Percentiles rank a stretch among this genome's conserved stretches.
These are phyloP conservation scores for Bombus sylvicola DNA, from an alignment of 1,140 invertebrate genomes.

Conservation along the genomic window DNA sequence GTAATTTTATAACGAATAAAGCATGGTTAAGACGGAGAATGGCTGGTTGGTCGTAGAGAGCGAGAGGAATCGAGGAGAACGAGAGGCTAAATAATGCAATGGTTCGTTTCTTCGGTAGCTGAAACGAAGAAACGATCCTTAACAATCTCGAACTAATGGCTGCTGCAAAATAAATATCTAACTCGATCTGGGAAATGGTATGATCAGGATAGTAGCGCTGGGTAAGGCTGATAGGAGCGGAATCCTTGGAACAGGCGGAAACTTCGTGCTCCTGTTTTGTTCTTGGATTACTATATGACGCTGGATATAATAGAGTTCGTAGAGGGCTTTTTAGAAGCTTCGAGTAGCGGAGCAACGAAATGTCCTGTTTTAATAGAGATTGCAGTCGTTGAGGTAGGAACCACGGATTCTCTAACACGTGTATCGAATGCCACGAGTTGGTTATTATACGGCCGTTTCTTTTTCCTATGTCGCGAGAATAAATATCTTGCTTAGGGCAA, in stretches of 20 bases:
- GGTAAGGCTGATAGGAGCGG: not conserved
- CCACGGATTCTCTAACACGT: not conserved
- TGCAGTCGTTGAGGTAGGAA: not conserved
- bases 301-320: not conserved
- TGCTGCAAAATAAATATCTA: constrained; percentile 24
- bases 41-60: not conserved
- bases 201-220: not conserved
- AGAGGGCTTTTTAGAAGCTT: constrained; percentile 1
- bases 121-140: constrained; percentile 16
- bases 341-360: not conserved
- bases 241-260: not conserved
- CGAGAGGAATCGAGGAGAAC: not conserved
- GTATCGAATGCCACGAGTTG: not conserved
- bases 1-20: not conserved
- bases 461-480: not conserved
- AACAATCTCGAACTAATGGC: constrained; percentile 36
- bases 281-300: constrained; percentile 2
- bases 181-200: not conserved
- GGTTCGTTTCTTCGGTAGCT: constrained; percentile 21
- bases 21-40: not conserved
- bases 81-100: constrained; percentile 24
- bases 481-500: not conserved
- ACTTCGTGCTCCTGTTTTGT: not conserved
- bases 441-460: not conserved
- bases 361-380: constrained; percentile 11